Percentiles rank a stretch among this genome's conserved stretches.
These are phyloP conservation scores for Drosophila hamatofila DNA, from an alignment of 2,888 invertebrate species.

Conservation along the genomic window DNA sequence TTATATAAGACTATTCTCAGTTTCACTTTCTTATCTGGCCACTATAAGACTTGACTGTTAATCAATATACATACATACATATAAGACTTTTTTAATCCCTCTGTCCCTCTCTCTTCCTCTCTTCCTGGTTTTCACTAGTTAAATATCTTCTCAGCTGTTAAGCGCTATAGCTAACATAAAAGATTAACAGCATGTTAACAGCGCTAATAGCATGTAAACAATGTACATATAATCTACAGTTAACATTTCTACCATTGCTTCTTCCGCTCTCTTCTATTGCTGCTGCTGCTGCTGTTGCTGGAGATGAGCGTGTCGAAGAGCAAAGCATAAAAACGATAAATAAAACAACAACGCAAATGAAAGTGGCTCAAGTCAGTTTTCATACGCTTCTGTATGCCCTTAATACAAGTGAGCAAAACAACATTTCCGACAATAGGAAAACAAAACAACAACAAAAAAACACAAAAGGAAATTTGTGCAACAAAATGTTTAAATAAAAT, in stretches of 20 bases:
- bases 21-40: background rate
- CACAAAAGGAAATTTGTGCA: conserved; percentile 10
- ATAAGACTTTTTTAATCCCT: background rate
- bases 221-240: conserved; percentile 10
- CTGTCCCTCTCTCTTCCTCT: background rate
- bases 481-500: background rate
- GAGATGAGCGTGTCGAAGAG: conserved; percentile 10
- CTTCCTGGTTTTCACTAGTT: background rate
- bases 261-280: background rate
- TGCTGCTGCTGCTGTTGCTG: background rate
- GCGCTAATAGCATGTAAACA: conserved; percentile 20
- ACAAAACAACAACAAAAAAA: conserved; percentile 9
- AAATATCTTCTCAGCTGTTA: background rate
- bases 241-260: background rate
- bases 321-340: conserved; percentile 12
- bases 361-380: conserved; percentile 42
- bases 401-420: conserved; percentile 36
- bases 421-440: conserved; percentile 22
- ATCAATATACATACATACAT: background rate
- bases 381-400: conserved; percentile 36
- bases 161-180: background rate
- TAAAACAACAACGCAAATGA: conserved; percentile 31
- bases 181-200: conserved; percentile 16
- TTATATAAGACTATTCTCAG: background rate
- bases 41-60: background rate